Conservation (phyloP, 2,888 invertebrate genomes). For the Sceliomorpha sp. region DNA sequence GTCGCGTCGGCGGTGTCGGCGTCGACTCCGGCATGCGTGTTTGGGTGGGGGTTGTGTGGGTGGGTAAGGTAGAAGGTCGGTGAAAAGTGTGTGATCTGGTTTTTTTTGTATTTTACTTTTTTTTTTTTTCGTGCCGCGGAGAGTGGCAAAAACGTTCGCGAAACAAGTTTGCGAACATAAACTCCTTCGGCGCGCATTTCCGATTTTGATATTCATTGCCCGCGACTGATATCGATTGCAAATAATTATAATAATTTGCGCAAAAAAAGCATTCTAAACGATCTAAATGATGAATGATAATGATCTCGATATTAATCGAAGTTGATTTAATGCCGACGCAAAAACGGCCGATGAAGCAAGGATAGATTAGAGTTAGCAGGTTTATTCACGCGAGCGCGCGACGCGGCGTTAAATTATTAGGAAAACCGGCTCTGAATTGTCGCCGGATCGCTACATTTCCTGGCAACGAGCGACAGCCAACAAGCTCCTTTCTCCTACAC, state of each 20-base stretch:
- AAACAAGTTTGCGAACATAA: too few relatives aligned
- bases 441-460: constrained; percentile 50
- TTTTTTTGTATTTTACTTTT: too few relatives aligned
- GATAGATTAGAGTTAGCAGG: constrained; percentile 49
- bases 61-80: too few relatives aligned
- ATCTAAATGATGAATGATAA: constrained; percentile 49
- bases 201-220: constrained; percentile 21
- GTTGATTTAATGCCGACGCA: constrained; percentile 46
- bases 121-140: too few relatives aligned
- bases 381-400: constrained; percentile 47
- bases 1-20: too few relatives aligned
- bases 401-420: constrained; percentile 44
- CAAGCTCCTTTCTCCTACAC: constrained; percentile 54
- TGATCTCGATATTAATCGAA: constrained; percentile 53
- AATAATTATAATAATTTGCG: constrained; percentile 39
- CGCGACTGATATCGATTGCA: constrained; percentile 39
- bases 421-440: constrained; percentile 52
- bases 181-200: too few relatives aligned
- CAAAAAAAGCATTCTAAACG: constrained; percentile 36
- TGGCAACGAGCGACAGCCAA: constrained; percentile 45
- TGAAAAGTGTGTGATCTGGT: too few relatives aligned
- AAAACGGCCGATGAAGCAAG: constrained; percentile 27
- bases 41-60: too few relatives aligned
- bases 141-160: neutral
- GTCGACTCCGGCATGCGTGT: too few relatives aligned